Percentiles rank a stretch among this genome's conserved stretches.
Conservation (phyloP, 2,113 vertebrate species). For the Zosterops lateralis region DNA sequence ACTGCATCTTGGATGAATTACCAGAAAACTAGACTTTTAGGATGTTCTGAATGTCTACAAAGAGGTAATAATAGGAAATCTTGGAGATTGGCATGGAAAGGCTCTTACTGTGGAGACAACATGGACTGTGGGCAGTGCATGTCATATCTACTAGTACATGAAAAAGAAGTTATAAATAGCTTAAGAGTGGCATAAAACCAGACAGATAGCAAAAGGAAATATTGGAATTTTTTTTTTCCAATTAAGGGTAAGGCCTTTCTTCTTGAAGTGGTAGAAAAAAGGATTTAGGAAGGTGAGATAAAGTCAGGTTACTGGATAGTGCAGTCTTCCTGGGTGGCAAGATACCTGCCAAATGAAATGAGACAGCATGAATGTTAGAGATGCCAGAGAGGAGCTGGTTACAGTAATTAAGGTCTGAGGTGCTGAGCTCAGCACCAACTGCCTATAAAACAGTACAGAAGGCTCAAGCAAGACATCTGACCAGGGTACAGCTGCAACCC, state of each 20-base stretch:
- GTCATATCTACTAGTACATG: neutral
- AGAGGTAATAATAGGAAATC: neutral
- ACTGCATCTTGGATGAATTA: neutral
- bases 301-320: neutral
- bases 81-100: neutral
- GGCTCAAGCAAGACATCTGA: neutral
- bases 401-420: conserved; percentile 17
- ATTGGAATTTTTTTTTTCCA: neutral
- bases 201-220: neutral
- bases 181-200: neutral
- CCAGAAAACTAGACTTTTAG: neutral
- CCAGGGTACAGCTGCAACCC: neutral
- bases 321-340: neutral
- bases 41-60: neutral
- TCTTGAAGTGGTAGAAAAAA: neutral
- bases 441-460: neutral
- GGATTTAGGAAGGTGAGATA: neutral
- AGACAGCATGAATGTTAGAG: neutral
- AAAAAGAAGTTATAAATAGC: neutral
- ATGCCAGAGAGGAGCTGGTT: neutral
- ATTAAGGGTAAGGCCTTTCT: neutral
- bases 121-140: neutral
- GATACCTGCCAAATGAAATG: neutral
- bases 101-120: neutral
- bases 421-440: neutral